Conservation (phyloP, 2,797 vertebrate species). For the Amphiprion clarkii region DNA sequence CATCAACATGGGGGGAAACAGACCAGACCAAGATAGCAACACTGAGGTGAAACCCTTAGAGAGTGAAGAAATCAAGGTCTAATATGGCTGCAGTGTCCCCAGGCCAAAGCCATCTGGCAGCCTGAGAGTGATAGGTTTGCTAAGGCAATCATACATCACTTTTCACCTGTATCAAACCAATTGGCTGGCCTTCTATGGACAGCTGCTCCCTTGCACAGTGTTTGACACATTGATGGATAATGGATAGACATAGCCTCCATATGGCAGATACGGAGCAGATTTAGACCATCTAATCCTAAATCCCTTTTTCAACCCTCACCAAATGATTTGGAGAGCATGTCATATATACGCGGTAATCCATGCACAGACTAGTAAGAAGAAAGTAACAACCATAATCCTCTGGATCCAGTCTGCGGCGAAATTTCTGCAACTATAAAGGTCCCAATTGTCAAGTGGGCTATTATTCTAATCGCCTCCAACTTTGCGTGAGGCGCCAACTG, state of each 20-base stretch:
- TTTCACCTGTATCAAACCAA: constrained; percentile 83
- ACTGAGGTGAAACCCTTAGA: constrained; percentile 62
- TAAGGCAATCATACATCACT: constrained; percentile 82
- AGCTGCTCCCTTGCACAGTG: constrained; percentile 76
- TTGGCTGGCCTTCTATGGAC: constrained; percentile 79
- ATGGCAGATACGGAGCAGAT: constrained; percentile 68
- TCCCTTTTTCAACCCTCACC: constrained; percentile 49
- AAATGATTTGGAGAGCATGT: constrained; percentile 71
- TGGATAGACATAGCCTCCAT: constrained; percentile 73
- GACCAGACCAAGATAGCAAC: constrained; percentile 57
- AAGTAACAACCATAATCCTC: constrained; percentile 69
- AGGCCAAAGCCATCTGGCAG: constrained; percentile 74
- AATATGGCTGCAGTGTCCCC: constrained; percentile 69
- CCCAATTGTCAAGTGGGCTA: constrained; percentile 48
- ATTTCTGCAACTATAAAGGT: constrained; percentile 47
- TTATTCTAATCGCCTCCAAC: constrained; percentile 68
- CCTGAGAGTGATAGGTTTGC: constrained; percentile 76
- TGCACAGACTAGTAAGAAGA: constrained; percentile 58
- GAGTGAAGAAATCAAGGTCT: constrained; percentile 75
- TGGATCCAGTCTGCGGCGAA: constrained; percentile 48
- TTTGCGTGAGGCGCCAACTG: constrained; percentile 40
- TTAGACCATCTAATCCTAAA: constrained; percentile 70
- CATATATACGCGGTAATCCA: constrained; percentile 72
- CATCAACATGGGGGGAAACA: constrained; percentile 51
- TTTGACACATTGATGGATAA: constrained; percentile 82